Percentiles rank a stretch among this genome's conserved stretches.
Conservation (phyloP, 2,888 invertebrate genomes). For the Disparrhopalites patrizii region DNA sequence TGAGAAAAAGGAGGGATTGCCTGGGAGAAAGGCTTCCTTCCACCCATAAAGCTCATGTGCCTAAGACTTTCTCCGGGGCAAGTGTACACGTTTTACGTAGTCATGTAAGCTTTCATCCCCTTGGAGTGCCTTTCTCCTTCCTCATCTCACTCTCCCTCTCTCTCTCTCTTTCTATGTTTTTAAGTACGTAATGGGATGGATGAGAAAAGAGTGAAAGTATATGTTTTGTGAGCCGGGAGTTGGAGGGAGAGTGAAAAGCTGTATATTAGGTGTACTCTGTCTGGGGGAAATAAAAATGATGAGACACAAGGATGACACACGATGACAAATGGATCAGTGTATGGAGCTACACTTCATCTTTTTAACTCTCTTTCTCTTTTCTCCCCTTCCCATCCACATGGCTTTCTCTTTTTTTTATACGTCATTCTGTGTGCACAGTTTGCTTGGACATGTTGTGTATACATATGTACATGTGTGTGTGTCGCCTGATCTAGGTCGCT, state of each 20-base stretch:
- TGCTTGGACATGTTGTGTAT: too few relatives aligned
- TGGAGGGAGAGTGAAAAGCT: too few relatives aligned
- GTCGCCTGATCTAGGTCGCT: too few relatives aligned
- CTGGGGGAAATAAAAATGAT: conserved; percentile 35
- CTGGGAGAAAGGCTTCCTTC: too few relatives aligned
- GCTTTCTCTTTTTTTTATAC: not conserved
- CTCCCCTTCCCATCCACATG: not conserved
- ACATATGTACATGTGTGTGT: not conserved
- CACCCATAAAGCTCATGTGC: too few relatives aligned
- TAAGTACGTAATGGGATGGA: too few relatives aligned
- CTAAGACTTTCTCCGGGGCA: not conserved
- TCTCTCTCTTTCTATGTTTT: not conserved
- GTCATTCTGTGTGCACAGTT: not conserved
- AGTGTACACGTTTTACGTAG: conserved; percentile 3
- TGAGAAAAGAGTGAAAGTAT: too few relatives aligned
- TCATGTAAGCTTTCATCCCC: not conserved
- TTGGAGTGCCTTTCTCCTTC: not conserved
- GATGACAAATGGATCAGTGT: conserved; percentile 39
- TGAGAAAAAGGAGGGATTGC: too few relatives aligned
- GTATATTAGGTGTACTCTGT: not conserved
- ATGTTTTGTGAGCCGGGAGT: too few relatives aligned
- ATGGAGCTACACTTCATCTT: conserved; percentile 22
- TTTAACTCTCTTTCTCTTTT: conserved; percentile 29
- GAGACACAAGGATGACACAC: conserved; percentile 33
- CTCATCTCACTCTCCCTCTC: not conserved